Conservation (phyloP, 2,113 vertebrate genomes). For the Mirounga angustirostris region DNA sequence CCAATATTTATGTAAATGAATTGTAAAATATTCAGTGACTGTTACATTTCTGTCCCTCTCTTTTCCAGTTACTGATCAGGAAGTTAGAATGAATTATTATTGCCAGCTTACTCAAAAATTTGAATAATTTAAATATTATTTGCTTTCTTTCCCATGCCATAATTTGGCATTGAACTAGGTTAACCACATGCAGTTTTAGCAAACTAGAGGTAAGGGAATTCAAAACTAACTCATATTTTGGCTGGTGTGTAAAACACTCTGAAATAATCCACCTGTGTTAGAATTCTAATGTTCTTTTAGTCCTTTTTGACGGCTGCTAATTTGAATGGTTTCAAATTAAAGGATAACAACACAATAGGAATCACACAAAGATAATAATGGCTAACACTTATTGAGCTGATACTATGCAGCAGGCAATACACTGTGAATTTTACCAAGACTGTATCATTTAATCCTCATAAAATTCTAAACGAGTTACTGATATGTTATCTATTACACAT, state of each 20-base stretch:
- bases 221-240: conserved; percentile 32
- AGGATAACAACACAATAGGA: background rate
- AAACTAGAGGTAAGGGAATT: conserved; percentile 35
- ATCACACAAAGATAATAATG: background rate
- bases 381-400: background rate
- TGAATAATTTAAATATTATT: conserved; percentile 83
- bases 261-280: conserved; percentile 19
- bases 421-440: background rate
- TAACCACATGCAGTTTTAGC: conserved; percentile 43
- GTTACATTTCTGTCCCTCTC: conserved; percentile 16
- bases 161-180: conserved; percentile 61
- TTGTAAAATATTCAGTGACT: conserved; percentile 82
- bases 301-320: background rate
- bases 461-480: background rate
- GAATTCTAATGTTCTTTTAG: background rate
- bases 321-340: conserved; percentile 9
- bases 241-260: background rate
- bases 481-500: background rate
- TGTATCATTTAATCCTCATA: background rate
- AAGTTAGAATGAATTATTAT: conserved; percentile 79
- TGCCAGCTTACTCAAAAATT: conserved; percentile 76
- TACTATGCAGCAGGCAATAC: background rate
- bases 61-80: conserved; percentile 81
- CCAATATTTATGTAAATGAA: conserved; percentile 81
- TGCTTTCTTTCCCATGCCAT: conserved; percentile 68